Evolutionary conservation across 2,113 vertebrate species (phyloP).

Genomic region (Coracopsis vasa): DNA sequence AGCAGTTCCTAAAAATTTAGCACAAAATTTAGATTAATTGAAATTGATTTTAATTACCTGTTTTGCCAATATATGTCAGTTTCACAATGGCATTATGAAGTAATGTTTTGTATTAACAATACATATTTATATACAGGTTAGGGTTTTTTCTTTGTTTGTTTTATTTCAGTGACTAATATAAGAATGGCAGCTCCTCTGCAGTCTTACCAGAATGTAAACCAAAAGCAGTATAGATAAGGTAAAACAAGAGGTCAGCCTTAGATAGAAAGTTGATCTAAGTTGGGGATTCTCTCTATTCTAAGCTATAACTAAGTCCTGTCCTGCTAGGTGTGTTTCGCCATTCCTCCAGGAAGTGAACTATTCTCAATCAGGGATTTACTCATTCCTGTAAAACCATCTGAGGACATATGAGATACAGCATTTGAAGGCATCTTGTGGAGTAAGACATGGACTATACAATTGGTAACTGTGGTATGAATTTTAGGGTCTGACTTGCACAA

Average conservation of each 20-base stretch:
- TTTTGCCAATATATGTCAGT: neutral
- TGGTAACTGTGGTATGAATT: neutral
- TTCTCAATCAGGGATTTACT: neutral
- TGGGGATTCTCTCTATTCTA: neutral
- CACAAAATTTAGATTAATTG: neutral
- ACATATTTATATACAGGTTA: neutral
- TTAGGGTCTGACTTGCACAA: neutral
- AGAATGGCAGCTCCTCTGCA: neutral
- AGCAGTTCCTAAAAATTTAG: neutral
- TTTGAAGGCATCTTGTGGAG: neutral
- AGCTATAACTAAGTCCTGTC: neutral
- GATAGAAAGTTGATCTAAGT: neutral
- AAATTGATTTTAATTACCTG: neutral
- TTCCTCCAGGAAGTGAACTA: neutral
- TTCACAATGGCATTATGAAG: neutral
- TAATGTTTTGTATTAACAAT: neutral
- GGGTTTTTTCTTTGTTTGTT: rapidly evolving
- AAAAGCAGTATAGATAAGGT: neutral
- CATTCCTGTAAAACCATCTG: neutral
- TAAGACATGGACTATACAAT: neutral
- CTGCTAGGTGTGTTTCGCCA: neutral
- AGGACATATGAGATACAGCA: neutral
- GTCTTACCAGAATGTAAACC: neutral
- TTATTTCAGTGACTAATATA: neutral
- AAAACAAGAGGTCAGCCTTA: neutral